Percentiles rank a stretch among this genome's conserved stretches.
These are phyloP conservation scores for Oscarella lobularis DNA, from an alignment of 37 sponge, comb jelly and placozoan species.

Conservation along the genomic window DNA sequence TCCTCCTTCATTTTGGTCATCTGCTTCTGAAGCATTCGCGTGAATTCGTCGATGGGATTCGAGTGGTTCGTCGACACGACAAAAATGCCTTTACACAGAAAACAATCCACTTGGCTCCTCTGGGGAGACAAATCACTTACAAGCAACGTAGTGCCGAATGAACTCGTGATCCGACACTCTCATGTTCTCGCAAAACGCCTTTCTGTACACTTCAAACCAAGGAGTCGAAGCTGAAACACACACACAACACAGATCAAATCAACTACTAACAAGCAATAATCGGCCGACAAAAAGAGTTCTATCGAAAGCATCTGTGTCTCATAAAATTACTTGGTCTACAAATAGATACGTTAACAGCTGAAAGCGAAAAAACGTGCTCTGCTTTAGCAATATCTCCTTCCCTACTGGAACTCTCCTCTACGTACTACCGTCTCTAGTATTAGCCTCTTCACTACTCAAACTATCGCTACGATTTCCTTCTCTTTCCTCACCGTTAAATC, in stretches of 20 bases:
- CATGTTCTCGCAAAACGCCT: constrained; percentile 53
- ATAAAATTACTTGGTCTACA: too few relatives aligned
- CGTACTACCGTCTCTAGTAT: too few relatives aligned
- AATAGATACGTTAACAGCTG: too few relatives aligned
- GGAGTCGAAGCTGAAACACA: constrained; percentile 28
- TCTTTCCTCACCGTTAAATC: not conserved
- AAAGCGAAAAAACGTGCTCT: too few relatives aligned
- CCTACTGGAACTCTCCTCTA: too few relatives aligned
- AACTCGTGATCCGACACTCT: constrained; percentile 34
- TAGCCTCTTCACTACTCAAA: too few relatives aligned
- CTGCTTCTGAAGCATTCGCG: constrained; percentile 31
- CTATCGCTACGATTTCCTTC: too few relatives aligned
- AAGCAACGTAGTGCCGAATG: constrained; percentile 24
- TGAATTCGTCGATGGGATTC: constrained; percentile 47
- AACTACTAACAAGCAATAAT: not conserved
- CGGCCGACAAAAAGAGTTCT: too few relatives aligned
- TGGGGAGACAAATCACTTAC: constrained; percentile 7
- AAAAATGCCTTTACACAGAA: constrained; percentile 26
- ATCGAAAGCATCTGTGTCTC: too few relatives aligned
- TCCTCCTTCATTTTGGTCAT: constrained; percentile 20
- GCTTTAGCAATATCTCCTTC: too few relatives aligned
- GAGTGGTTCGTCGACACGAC: constrained; percentile 50
- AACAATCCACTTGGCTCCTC: not conserved
- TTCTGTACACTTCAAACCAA: constrained; percentile 81
- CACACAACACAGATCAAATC: not conserved